Percentiles rank a stretch among this genome's conserved stretches.
Evolutionary conservation across 2,113 vertebrate genomes (phyloP).

Genomic region (Pollimyrus isidori): DNA sequence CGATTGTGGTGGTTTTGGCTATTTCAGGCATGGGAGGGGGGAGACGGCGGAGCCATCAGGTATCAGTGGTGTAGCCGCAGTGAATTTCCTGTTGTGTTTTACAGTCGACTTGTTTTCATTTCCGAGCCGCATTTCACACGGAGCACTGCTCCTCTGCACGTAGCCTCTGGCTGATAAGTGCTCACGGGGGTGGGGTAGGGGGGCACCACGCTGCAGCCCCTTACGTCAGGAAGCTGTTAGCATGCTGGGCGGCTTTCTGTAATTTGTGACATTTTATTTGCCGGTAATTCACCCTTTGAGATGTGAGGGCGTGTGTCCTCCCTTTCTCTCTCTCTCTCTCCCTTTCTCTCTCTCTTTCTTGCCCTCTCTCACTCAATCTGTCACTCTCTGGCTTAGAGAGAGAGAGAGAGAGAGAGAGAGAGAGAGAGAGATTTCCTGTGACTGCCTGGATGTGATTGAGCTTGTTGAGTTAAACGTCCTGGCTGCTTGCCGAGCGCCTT

Average conservation of each 20-base stretch:
- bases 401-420: not conserved
- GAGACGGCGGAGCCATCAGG: not conserved
- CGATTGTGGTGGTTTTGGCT: constrained; percentile 3
- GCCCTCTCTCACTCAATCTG: not conserved
- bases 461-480: not conserved
- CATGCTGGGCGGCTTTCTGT: not conserved
- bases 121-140: constrained; percentile 3
- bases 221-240: not conserved
- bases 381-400: not conserved
- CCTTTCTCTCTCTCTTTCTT: no score
- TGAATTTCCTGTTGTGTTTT: constrained; percentile 23
- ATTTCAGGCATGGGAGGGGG: not conserved
- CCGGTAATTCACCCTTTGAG: constrained; percentile 1
- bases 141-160: constrained; percentile 12
- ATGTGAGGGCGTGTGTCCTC: not conserved
- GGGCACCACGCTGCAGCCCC: not conserved
- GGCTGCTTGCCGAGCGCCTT: not conserved
- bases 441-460: not conserved
- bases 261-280: not conserved
- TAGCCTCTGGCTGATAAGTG: not conserved
- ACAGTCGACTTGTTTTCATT: constrained; percentile 18
- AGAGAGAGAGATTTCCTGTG: not conserved
- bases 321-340: not conserved
- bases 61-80: constrained; percentile 1
- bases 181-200: not conserved